phyloP scores from a whole-genome alignment of 2,797 vertebrate species.

The Sebastes alutus region DNA sequence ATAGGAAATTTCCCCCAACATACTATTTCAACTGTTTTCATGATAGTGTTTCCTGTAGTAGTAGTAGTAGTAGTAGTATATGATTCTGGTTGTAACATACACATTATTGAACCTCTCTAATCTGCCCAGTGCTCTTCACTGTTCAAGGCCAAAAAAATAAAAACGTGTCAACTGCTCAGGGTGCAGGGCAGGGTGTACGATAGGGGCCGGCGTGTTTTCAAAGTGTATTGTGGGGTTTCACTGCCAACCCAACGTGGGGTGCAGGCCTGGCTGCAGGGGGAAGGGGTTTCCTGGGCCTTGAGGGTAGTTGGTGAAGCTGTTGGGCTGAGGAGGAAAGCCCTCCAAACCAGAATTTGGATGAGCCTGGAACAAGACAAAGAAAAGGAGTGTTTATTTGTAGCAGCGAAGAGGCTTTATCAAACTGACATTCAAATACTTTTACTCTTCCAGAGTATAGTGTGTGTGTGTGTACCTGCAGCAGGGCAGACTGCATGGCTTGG shows the following conservation, averaged over 20 bases:
- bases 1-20: neutral
- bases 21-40: neutral
- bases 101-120: neutral
- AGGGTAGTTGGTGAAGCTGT: conserved; percentile 90
- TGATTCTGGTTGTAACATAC: conserved; percentile 15
- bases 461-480: conserved; percentile 87
- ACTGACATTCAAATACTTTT: neutral
- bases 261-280: conserved; percentile 90
- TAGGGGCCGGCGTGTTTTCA: neutral
- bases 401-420: neutral
- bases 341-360: conserved; percentile 92
- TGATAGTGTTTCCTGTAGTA: conserved; percentile 28
- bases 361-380: conserved; percentile 77
- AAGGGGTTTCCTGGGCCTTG: conserved; percentile 90
- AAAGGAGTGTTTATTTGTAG: neutral
- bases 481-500: conserved; percentile 89
- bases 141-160: conserved; percentile 10
- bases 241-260: conserved; percentile 95
- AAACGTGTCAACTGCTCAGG: neutral
- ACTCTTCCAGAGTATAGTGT: neutral
- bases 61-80: too few relatives aligned
- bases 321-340: conserved; percentile 89
- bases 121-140: neutral
- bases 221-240: conserved; percentile 57
- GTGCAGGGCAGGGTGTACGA: neutral